phyloP scores from a whole-genome alignment of 2,888 invertebrate species.

The Stegophylla sp. region DNA sequence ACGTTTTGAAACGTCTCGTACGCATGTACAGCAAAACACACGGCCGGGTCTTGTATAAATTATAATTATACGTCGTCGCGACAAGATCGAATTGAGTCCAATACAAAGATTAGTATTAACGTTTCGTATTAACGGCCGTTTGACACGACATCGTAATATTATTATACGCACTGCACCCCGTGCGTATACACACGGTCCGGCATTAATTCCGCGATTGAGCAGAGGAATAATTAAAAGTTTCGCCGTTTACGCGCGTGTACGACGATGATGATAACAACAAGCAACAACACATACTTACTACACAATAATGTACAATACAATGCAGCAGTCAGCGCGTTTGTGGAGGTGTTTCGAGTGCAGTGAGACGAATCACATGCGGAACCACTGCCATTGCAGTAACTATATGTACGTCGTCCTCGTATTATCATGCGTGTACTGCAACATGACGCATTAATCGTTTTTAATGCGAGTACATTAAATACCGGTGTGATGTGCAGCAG shows the following conservation, averaged over 20 bases:
- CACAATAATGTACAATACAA: too few relatives aligned
- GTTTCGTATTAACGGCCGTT: neutral
- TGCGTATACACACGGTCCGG: neutral
- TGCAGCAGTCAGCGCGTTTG: neutral
- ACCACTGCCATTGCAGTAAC: too few relatives aligned
- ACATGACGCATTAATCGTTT: too few relatives aligned
- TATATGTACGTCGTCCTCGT: too few relatives aligned
- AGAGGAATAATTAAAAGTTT: too few relatives aligned
- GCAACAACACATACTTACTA: too few relatives aligned
- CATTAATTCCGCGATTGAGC: conserved; percentile 5
- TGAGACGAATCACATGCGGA: too few relatives aligned
- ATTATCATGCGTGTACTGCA: too few relatives aligned
- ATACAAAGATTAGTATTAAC: neutral
- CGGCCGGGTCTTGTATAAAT: neutral
- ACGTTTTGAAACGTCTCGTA: conserved; percentile 3
- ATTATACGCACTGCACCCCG: neutral
- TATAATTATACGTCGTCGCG: conserved; percentile 20
- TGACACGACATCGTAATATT: conserved; percentile 1
- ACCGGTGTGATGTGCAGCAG: too few relatives aligned
- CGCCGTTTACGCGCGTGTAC: too few relatives aligned
- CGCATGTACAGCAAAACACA: neutral
- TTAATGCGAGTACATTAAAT: too few relatives aligned
- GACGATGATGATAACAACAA: too few relatives aligned
- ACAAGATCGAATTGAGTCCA: conserved; percentile 25
- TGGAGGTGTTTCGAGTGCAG: neutral